Evolutionary conservation across 1,140 invertebrate genomes (phyloP).

Genomic region (Ostrea edulis): DNA sequence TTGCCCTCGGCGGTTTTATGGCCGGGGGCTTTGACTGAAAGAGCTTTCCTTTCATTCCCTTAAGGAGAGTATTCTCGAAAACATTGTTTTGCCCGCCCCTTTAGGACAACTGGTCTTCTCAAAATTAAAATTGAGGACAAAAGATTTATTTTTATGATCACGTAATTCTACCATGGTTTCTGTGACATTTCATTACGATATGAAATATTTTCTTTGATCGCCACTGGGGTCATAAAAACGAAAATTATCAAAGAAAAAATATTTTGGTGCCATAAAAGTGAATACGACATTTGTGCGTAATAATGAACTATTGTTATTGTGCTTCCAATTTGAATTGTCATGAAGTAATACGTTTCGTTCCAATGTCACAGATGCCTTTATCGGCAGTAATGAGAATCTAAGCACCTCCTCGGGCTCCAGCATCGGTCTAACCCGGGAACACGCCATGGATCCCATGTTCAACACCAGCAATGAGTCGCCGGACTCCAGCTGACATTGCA

Average conservation of each 20-base stretch:
- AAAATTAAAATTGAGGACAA: constrained; percentile 29
- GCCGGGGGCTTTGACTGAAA: background rate
- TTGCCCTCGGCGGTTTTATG: background rate
- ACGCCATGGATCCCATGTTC: constrained; percentile 58
- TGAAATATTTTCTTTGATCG: constrained; percentile 3
- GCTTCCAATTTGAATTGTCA: background rate
- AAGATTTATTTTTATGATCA: constrained; percentile 14
- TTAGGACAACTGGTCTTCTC: constrained; percentile 19
- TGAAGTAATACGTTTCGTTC: constrained; percentile 19
- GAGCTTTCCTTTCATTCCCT: constrained; percentile 19
- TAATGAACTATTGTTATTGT: background rate
- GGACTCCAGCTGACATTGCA: constrained; percentile 38
- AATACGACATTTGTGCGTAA: background rate
- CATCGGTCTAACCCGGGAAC: constrained; percentile 59
- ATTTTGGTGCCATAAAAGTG: constrained; percentile 4
- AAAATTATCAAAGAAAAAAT: constrained; percentile 17
- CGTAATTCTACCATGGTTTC: constrained; percentile 5
- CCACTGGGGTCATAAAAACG: constrained; percentile 12
- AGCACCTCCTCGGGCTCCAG: constrained; percentile 74
- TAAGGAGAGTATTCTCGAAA: constrained; percentile 14
- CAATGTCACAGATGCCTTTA: constrained; percentile 68
- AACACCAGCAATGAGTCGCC: constrained; percentile 47
- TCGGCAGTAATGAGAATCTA: constrained; percentile 73
- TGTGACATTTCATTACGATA: constrained; percentile 33
- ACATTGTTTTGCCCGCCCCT: constrained; percentile 12